These are phyloP conservation scores for Myrmecobius fasciatus DNA, from an alignment of 2,113 vertebrate species.

Conservation along the genomic window DNA sequence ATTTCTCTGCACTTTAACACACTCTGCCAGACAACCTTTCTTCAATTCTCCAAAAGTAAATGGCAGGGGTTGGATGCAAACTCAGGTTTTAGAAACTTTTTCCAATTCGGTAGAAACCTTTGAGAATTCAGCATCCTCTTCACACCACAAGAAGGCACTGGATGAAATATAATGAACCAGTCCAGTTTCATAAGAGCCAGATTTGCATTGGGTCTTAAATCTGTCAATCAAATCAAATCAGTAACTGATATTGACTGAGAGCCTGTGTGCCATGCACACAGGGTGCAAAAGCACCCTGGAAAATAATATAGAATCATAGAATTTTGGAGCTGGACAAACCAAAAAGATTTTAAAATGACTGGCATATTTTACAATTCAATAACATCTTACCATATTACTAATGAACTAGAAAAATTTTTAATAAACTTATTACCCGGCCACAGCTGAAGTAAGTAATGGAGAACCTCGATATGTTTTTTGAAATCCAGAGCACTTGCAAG, in stretches of 20 bases:
- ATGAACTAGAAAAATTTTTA: slow-evolving; percentile 33
- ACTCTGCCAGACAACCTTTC: background rate
- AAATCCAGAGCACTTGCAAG: slow-evolving; percentile 97
- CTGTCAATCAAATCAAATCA: background rate
- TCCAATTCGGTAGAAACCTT: background rate
- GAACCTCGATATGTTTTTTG: slow-evolving; percentile 99
- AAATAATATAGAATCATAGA: background rate
- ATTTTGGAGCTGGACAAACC: background rate
- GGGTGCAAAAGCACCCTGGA: background rate
- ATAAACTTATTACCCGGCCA: slow-evolving; percentile 92
- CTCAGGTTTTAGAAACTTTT: background rate
- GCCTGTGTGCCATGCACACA: background rate
- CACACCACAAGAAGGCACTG: background rate
- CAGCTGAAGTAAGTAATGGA: slow-evolving; percentile 97
- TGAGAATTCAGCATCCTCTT: background rate
- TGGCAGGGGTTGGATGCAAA: background rate
- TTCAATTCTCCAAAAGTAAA: background rate
- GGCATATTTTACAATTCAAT: slow-evolving; percentile 40
- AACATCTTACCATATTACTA: slow-evolving; percentile 9
- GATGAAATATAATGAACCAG: background rate
- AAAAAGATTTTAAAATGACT: slow-evolving; percentile 31
- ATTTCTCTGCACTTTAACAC: slow-evolving; percentile 28
- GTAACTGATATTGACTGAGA: background rate
- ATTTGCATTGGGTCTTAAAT: background rate
- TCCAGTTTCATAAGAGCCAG: background rate